Evolutionary conservation across 2,888 invertebrate genomes (phyloP).

Genomic region (Eucera pruinosa): DNA sequence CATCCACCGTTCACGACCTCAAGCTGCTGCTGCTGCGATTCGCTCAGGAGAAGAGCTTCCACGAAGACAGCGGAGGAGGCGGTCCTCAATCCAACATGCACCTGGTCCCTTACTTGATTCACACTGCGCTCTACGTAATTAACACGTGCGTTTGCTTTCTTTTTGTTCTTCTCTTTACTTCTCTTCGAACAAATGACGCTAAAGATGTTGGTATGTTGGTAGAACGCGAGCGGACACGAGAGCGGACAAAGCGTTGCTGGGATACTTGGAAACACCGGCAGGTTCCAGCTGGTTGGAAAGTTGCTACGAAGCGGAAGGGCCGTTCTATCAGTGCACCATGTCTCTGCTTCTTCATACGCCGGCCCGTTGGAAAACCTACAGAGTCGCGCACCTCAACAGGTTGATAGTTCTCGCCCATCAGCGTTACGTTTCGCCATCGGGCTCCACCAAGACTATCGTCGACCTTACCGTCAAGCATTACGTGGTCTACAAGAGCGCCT

Average conservation of each 20-base stretch:
- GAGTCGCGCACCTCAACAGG: conserved; percentile 90
- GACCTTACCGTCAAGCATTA: conserved; percentile 88
- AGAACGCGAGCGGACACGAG: conserved; percentile 90
- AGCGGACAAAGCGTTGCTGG: conserved; percentile 91
- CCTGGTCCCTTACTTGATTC: conserved; percentile 96
- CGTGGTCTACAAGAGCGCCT: conserved; percentile 92
- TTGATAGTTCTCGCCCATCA: conserved; percentile 92
- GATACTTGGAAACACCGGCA: conserved; percentile 88
- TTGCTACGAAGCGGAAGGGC: conserved; percentile 95
- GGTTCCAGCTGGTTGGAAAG: conserved; percentile 90
- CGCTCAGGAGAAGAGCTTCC: conserved; percentile 97
- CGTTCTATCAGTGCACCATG: conserved; percentile 94
- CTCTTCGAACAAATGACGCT: no score
- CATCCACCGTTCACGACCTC: conserved; percentile 95
- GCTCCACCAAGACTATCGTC: conserved; percentile 86
- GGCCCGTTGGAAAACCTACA: conserved; percentile 90
- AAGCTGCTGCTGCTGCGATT: conserved; percentile 95
- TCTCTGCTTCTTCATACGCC: conserved; percentile 92
- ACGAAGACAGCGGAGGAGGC: conserved; percentile 98
- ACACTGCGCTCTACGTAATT: conserved; percentile 97
- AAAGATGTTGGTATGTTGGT: no score
- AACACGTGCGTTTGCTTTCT: conserved; percentile 89
- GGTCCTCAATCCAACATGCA: conserved; percentile 99
- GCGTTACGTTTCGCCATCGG: conserved; percentile 88
- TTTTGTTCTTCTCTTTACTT: not conserved